Conservation (phyloP, 2,113 vertebrate species). For the Edolisoma coerulescens region DNA sequence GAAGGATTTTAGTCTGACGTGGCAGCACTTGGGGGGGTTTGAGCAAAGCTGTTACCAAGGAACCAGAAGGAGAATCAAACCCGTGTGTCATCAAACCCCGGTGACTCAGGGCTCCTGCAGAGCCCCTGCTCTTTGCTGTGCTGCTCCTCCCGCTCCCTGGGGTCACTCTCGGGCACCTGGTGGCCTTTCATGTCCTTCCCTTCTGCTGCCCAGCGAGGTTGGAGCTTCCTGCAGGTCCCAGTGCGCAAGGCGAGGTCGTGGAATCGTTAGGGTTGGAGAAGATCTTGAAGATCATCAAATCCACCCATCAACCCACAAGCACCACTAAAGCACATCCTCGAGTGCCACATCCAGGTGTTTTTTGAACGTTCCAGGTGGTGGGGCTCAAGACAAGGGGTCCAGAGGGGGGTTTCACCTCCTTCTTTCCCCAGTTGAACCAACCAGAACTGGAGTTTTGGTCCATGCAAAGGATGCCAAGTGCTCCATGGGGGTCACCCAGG, state of each 20-base stretch:
- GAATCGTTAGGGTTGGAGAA: neutral
- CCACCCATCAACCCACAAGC: neutral
- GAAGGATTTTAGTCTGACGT: neutral
- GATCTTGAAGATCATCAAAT: too few relatives aligned
- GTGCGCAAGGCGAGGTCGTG: accelerated
- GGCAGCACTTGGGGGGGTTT: neutral
- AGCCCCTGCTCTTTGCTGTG: neutral
- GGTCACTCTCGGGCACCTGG: neutral
- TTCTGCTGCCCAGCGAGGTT: neutral
- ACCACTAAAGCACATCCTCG: neutral
- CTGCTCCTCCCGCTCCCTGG: neutral
- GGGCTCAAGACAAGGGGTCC: neutral
- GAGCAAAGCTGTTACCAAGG: conserved; percentile 8
- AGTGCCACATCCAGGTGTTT: neutral
- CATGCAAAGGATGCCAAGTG: accelerated
- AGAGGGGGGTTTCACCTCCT: neutral
- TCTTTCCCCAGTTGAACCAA: neutral
- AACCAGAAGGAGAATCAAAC: neutral
- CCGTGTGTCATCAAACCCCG: neutral
- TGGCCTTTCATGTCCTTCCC: neutral
- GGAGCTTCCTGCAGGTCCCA: neutral
- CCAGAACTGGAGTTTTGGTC: neutral
- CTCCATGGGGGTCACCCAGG: neutral
- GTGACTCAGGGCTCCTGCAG: neutral
- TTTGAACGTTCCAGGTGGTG: neutral